Evolutionary conservation across 2,888 invertebrate species (phyloP), one percentile per base, ranked within the genome.

Genomic region (Netelia fuscicornis): DNA sequence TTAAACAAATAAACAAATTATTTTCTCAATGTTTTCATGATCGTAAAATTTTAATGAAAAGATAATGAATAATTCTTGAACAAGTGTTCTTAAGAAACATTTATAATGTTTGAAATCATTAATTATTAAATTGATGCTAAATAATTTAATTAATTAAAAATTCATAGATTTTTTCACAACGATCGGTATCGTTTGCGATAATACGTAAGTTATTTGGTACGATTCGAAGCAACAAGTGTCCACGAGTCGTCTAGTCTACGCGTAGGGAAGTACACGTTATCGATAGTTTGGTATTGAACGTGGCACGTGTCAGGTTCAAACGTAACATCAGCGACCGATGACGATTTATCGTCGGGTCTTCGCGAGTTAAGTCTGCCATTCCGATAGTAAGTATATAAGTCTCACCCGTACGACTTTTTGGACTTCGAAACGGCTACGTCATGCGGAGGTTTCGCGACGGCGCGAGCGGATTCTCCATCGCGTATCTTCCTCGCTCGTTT

Each of bases 391-490:
- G 17, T 17, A 0, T 58, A 30, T 75, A 48, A 64, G 68, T 78
- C 75, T 79, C 83, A 58, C 58, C 48, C 44, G 30, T 72, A 20
- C 17, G 30, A 30, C 30, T 30, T 30, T 17, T 44, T 70, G 79
- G 65, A 83, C 83, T 83, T 83, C 80, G 70, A 48, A 75, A 23
- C 75, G 58, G 25, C 42, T 70, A 83, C 83, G 79, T 83, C 83
- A 83, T 70, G 37, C 62, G 62, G 64, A 80, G 83, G 48, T 78
- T 72, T 67, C 54, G 52, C 17, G 72, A 71, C 17, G n/a, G 64
- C n/a, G 9, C 76, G 44, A 20, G 60, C 72, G 83, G 68, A 78
- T 78, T 42, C 83, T 74, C 83, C 83, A 60, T 1, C 30, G 25
- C 23, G 37, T 13, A 30, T 62, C 17, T 42, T 8, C 11, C 72